Conservation (phyloP, 2,888 invertebrate species). For the Plagiodera versicolora region DNA sequence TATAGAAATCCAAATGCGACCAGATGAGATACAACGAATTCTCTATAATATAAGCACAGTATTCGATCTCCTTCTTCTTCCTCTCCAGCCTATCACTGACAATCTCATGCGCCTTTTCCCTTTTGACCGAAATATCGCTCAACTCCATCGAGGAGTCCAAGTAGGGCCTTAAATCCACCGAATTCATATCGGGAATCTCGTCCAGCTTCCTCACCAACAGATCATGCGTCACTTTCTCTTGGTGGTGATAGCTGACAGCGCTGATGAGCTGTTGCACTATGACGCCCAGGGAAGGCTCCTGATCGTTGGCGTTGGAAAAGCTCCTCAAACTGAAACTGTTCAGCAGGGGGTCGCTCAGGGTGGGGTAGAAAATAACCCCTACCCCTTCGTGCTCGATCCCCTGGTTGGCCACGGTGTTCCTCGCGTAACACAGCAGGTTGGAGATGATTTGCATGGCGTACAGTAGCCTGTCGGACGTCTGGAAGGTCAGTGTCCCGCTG, state of each 20-base stretch:
- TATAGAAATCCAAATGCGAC: constrained; percentile 74
- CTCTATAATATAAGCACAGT: constrained; percentile 69
- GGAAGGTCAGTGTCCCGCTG: constrained; percentile 40
- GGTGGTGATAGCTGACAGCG: constrained; percentile 60
- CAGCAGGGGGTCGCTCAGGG: constrained; percentile 51
- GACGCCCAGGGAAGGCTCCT: constrained; percentile 57
- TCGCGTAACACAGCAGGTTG: constrained; percentile 71
- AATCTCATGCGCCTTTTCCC: constrained; percentile 54
- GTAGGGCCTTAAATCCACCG: constrained; percentile 60
- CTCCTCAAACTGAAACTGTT: constrained; percentile 35
- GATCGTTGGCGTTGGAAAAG: constrained; percentile 44
- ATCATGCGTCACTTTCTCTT: constrained; percentile 57
- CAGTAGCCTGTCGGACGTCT: constrained; percentile 54
- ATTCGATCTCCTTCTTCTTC: constrained; percentile 63
- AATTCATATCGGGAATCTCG: constrained; percentile 58
- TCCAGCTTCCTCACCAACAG: constrained; percentile 56
- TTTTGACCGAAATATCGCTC: constrained; percentile 43
- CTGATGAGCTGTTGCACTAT: constrained; percentile 61
- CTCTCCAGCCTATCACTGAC: constrained; percentile 59
- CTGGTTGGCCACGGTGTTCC: constrained; percentile 65
- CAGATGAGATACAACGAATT: constrained; percentile 74
- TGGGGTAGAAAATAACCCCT: constrained; percentile 60
- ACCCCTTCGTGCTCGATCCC: constrained; percentile 59
- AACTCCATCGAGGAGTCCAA: constrained; percentile 46
- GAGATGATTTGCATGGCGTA: constrained; percentile 66